Conservation (phyloP, 2,888 invertebrate genomes). For the Yponomeuta evonymella region DNA sequence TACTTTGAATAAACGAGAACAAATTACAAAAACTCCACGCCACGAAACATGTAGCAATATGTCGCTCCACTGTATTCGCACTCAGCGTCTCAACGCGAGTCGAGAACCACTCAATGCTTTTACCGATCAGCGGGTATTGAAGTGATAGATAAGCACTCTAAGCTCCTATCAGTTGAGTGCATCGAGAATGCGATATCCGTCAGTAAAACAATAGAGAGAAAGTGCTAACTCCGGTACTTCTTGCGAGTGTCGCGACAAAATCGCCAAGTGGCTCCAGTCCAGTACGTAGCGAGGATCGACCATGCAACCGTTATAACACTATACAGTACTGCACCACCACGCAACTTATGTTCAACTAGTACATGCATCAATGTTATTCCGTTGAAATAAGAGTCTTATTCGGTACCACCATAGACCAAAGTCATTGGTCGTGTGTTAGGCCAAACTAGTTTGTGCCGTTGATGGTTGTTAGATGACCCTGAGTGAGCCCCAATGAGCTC, state of each 20-base stretch:
- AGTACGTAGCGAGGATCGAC: background rate
- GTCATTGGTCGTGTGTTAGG: background rate
- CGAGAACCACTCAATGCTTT: background rate
- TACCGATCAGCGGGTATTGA: background rate
- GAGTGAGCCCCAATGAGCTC: background rate
- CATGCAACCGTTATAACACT: background rate
- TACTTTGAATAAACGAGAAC: too few species aligned
- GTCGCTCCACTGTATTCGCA: background rate
- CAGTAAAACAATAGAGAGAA: background rate
- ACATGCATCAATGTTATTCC: background rate
- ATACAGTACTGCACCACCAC: background rate
- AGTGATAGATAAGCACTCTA: background rate
- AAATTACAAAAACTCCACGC: too few species aligned
- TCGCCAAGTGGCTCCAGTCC: background rate
- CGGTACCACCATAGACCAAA: background rate
- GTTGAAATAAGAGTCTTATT: background rate
- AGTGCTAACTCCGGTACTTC: background rate
- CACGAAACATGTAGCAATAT: too few species aligned
- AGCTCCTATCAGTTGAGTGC: slow-evolving; percentile 1
- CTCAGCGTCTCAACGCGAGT: background rate
- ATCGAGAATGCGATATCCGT: background rate
- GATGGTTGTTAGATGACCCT: background rate
- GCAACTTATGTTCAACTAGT: background rate
- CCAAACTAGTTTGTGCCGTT: background rate
- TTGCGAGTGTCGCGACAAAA: background rate